Evolutionary conservation across 2,888 invertebrate species (phyloP).

Genomic region (Calameuta idolon): DNA sequence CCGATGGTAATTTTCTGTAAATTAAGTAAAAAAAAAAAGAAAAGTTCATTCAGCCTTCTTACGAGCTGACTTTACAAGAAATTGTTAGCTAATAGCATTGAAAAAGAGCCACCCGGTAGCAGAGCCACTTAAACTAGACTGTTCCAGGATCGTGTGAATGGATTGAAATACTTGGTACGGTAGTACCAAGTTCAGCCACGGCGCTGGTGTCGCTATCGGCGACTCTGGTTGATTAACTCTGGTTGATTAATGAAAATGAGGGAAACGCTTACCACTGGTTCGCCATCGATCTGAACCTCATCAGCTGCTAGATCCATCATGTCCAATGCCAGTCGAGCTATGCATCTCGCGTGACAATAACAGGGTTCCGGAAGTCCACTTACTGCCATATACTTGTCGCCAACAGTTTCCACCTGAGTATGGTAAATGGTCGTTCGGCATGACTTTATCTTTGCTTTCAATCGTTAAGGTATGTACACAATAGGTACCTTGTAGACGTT

Average conservation of each 20-base stretch:
- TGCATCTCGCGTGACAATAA: constrained; percentile 89
- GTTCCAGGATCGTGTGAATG: not conserved
- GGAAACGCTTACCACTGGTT: constrained; percentile 80
- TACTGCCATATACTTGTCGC: constrained; percentile 98
- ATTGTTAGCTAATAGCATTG: not conserved
- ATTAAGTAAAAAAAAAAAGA: constrained; percentile 19
- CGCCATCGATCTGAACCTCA: constrained; percentile 87
- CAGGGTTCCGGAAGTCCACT: constrained; percentile 94
- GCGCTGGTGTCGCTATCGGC: not conserved
- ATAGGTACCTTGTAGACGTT: constrained; percentile 90
- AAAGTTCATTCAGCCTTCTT: not conserved
- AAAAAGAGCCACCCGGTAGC: not conserved
- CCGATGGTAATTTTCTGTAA: constrained; percentile 91
- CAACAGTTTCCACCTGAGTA: constrained; percentile 92
- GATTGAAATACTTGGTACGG: not conserved
- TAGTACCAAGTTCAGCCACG: not conserved
- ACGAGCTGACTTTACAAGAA: too few species aligned
- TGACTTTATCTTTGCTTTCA: not conserved
- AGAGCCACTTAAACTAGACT: not conserved
- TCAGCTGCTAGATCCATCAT: constrained; percentile 92
- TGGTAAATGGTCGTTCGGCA: not conserved
- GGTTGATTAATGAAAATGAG: not conserved
- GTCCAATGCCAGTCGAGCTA: constrained; percentile 89
- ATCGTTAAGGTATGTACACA: not conserved
- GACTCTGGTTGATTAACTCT: not conserved